These are phyloP conservation scores for Thereva nobilitata DNA, from an alignment of 2,888 invertebrate genomes.

Conservation along the genomic window DNA sequence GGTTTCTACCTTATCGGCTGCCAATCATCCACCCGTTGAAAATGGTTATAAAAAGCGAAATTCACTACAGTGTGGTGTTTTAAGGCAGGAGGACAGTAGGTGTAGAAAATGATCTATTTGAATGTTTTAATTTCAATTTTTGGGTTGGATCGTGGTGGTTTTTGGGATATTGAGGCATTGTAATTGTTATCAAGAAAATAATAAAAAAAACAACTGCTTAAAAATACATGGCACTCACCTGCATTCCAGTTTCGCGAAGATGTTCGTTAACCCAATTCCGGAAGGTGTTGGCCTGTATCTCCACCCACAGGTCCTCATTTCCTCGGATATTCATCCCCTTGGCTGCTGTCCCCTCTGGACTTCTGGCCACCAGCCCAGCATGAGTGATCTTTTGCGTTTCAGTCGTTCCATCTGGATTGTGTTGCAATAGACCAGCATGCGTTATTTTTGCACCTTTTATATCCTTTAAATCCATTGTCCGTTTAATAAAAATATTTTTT, in stretches of 20 bases:
- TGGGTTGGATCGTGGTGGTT: too few relatives aligned
- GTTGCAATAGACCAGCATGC: conserved; percentile 64
- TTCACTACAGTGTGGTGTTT: conserved; percentile 2
- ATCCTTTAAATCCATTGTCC: conserved; percentile 57
- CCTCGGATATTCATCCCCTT: conserved; percentile 95
- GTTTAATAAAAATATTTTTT: conserved; percentile 11
- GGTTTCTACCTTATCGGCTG: conserved; percentile 3
- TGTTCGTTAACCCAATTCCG: conserved; percentile 98
- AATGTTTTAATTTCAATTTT: too few relatives aligned
- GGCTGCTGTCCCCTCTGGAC: conserved; percentile 92
- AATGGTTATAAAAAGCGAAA: neutral
- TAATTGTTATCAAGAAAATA: neutral
- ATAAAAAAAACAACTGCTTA: neutral
- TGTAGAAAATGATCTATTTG: neutral
- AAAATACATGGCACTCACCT: conserved; percentile 58
- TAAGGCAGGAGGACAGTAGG: neutral
- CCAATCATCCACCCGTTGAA: conserved; percentile 12
- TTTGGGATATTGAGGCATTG: too few relatives aligned
- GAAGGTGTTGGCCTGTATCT: conserved; percentile 94
- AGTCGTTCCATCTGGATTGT: conserved; percentile 64
- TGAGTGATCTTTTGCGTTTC: conserved; percentile 67
- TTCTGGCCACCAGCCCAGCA: conserved; percentile 84
- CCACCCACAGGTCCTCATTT: conserved; percentile 93
- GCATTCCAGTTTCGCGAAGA: conserved; percentile 70
- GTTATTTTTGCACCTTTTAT: conserved; percentile 63